Conservation (phyloP, 2,888 invertebrate species). For the Dryocosmus kuriphilus region DNA sequence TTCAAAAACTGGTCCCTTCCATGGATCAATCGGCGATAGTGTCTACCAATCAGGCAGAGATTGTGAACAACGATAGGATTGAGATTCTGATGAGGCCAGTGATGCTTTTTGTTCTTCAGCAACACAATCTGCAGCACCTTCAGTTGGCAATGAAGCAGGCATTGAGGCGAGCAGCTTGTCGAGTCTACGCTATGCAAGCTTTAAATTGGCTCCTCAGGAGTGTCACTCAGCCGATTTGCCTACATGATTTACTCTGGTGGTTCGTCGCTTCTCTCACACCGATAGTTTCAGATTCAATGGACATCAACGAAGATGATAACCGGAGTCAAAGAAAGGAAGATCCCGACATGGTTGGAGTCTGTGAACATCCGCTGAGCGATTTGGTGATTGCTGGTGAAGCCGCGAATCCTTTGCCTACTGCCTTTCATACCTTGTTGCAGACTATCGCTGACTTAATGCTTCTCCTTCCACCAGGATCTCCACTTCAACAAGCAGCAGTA, state of each 20-base stretch:
- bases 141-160: conserved; percentile 94
- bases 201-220: conserved; percentile 96
- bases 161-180: conserved; percentile 87
- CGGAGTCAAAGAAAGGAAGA: conserved; percentile 76
- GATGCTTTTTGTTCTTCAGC: conserved; percentile 90
- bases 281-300: conserved; percentile 74
- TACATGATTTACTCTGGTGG: conserved; percentile 98
- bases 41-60: conserved; percentile 75
- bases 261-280: conserved; percentile 91
- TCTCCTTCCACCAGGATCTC: conserved; percentile 87
- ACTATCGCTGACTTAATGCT: conserved; percentile 96
- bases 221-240: conserved; percentile 92
- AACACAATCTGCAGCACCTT: conserved; percentile 90
- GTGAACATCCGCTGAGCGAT: conserved; percentile 90
- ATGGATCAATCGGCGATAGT: conserved; percentile 81
- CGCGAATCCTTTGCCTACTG: conserved; percentile 83
- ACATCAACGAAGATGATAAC: conserved; percentile 79
- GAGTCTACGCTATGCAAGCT: conserved; percentile 95
- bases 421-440: conserved; percentile 92
- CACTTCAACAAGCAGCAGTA: conserved; percentile 94
- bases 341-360: conserved; percentile 80
- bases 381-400: conserved; percentile 87
- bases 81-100: conserved; percentile 89
- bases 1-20: conserved; percentile 88
- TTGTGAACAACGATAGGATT: conserved; percentile 79